Evolutionary conservation across 2,888 invertebrate genomes (phyloP).

Genomic region (Troides aeacus): DNA sequence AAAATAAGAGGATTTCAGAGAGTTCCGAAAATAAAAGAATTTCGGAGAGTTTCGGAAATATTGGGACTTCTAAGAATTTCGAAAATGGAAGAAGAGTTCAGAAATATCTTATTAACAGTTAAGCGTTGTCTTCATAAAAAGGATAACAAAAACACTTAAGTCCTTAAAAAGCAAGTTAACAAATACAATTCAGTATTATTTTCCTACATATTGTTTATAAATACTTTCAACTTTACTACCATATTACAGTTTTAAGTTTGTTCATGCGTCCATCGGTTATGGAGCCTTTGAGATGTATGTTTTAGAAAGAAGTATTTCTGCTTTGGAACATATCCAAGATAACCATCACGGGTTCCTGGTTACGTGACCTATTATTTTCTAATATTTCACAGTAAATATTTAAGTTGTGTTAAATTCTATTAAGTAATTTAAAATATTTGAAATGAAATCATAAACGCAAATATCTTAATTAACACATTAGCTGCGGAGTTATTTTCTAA

Average conservation of each 20-base stretch:
- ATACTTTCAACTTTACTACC: background rate
- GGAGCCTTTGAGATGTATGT: background rate
- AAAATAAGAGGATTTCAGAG: no score
- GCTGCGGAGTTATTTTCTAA: no score
- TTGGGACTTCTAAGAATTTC: no score
- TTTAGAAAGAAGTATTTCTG: slow-evolving; percentile 5
- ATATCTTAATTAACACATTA: no score
- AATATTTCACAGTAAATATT: slow-evolving; percentile 7
- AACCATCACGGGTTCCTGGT: slow-evolving; percentile 13
- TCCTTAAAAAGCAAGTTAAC: no score
- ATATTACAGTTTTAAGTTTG: background rate
- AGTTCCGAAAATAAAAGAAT: no score
- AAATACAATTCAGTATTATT: no score
- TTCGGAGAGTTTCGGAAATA: no score
- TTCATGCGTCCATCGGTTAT: background rate
- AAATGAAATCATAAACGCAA: background rate
- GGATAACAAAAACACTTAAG: no score
- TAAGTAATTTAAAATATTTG: background rate
- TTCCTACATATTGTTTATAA: background rate
- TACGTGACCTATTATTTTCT: slow-evolving; percentile 3
- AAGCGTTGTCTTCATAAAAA: no score
- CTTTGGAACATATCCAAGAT: slow-evolving; percentile 5
- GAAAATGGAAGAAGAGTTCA: no score
- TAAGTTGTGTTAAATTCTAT: background rate
- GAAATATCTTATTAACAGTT: no score